A percentile compares a stretch with the other conserved stretches of the same genome.
phyloP scores from a whole-genome alignment of 2,888 invertebrate genomes.

The Drosophila vallismaia region DNA sequence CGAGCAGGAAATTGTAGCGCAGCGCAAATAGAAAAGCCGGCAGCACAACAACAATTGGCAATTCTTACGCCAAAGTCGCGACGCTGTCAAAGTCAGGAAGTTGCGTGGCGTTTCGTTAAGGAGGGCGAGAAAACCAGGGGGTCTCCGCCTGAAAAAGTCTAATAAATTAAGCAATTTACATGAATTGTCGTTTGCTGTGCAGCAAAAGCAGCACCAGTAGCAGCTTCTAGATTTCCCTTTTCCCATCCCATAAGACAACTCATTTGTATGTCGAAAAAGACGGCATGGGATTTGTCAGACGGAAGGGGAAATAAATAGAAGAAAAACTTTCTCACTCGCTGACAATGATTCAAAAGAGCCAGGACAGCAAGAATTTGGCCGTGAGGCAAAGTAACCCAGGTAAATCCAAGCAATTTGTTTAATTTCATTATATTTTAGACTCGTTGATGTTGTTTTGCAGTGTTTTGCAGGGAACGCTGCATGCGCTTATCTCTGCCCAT shows the following conservation, averaged over 20 bases:
- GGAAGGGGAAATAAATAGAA: constrained; percentile 15
- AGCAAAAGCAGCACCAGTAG: constrained; percentile 11
- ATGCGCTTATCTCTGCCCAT: constrained; percentile 68
- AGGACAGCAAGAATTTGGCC: constrained; percentile 19
- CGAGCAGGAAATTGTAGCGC: constrained; percentile 62
- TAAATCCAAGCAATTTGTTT: constrained; percentile 60
- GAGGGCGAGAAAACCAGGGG: constrained; percentile 14
- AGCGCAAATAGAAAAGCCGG: constrained; percentile 60
- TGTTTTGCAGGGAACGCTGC: constrained; percentile 17
- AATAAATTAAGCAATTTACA: constrained; percentile 80
- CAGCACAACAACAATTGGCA: constrained; percentile 53
- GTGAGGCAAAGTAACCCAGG: constrained; percentile 40
- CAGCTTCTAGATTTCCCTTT: constrained; percentile 17
- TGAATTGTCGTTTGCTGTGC: constrained; percentile 75
- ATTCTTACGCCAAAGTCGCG: constrained; percentile 77
- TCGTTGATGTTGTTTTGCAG: constrained; percentile 43
- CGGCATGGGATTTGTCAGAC: constrained; percentile 52
- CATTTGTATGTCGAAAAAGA: constrained; percentile 65
- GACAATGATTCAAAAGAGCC: constrained; percentile 62
- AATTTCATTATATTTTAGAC: constrained; percentile 63
- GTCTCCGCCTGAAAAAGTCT: constrained; percentile 63
- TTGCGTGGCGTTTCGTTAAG: constrained; percentile 48
- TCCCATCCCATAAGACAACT: constrained; percentile 62
- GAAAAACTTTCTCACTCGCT: constrained; percentile 57
- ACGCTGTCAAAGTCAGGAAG: constrained; percentile 76